Evolutionary conservation across 2,797 vertebrate genomes (phyloP), one percentile per base, ranked within the genome.

Genomic region (Hozukius guyotensis): DNA sequence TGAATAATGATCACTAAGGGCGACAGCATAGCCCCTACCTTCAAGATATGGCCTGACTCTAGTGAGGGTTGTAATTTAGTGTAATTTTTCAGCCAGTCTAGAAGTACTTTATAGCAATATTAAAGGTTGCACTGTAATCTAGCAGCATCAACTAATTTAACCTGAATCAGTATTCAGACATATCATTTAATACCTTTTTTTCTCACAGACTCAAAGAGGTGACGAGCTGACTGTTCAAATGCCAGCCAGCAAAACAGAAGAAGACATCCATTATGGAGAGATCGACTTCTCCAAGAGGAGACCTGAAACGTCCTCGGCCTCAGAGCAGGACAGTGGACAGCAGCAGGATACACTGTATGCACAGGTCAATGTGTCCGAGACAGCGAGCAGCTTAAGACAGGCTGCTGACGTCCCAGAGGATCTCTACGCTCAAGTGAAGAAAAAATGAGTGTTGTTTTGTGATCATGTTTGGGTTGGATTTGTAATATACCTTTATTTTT

Each of bases 251-350:
- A 32, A 27, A 55, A 11, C 8, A n/a, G 70, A 29, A 6, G 29
- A 52, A 10, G 29, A 83, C 13, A 10, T 91, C 72, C 87, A 89
- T n/a, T 91, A 93, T 22, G 86, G 81, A 62, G 84, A 89, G 42
- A 73, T 89, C 4, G 5, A 70, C 61, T 84, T 89, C 32, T 82
- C 73, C 14, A 71, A 27, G 4, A 8, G 4, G 12, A 31, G 8
- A 31, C 5, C n/a, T 67, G 42, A 25, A 57, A 5, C 7, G 4
- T 16, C 22, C 32, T 24, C 12, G 0, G 14, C 8, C 31, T 31
- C 1, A 7, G 31, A 8, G 25, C 59, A 32, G 24, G 74, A 78
- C 36, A 0, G 31, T 31, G 24, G 20, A 57, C 34, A 46, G 71
- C n/a, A 62, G 53, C 66, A 81, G 42, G 75, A 87, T 20, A 49